A percentile compares a stretch with the other conserved stretches of the same genome.
Conservation (phyloP, 2,888 invertebrate species). For the Myathropa florea region DNA sequence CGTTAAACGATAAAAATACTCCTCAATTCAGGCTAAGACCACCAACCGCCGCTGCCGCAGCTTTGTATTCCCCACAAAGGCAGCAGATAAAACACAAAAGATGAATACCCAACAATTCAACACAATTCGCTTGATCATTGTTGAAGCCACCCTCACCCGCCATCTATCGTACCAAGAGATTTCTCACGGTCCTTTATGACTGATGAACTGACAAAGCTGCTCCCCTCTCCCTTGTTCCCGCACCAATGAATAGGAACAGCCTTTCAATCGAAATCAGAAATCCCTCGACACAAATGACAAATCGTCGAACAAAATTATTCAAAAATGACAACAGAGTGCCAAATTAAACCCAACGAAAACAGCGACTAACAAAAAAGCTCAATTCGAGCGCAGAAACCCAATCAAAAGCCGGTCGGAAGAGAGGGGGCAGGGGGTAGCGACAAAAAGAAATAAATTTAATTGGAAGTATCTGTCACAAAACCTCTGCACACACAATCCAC, state of each 20-base stretch:
- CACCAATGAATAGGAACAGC: background rate
- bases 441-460: conserved; percentile 20
- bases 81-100: background rate
- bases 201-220: background rate
- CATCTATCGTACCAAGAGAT: background rate
- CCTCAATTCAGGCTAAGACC: background rate
- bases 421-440: background rate
- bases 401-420: background rate
- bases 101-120: background rate
- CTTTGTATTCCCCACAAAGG: background rate
- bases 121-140: background rate
- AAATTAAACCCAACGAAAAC: conserved; percentile 10
- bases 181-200: background rate
- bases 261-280: conserved; percentile 16
- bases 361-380: background rate
- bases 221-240: no score
- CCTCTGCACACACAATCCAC: background rate
- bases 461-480: conserved; percentile 39
- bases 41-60: background rate
- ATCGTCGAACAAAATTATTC: conserved; percentile 23
- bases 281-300: conserved; percentile 13
- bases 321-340: conserved; percentile 31
- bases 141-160: background rate
- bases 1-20: background rate
- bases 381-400: background rate